Evolutionary conservation across 2,797 vertebrate genomes (phyloP).

Genomic region (Lophura swinhoii): DNA sequence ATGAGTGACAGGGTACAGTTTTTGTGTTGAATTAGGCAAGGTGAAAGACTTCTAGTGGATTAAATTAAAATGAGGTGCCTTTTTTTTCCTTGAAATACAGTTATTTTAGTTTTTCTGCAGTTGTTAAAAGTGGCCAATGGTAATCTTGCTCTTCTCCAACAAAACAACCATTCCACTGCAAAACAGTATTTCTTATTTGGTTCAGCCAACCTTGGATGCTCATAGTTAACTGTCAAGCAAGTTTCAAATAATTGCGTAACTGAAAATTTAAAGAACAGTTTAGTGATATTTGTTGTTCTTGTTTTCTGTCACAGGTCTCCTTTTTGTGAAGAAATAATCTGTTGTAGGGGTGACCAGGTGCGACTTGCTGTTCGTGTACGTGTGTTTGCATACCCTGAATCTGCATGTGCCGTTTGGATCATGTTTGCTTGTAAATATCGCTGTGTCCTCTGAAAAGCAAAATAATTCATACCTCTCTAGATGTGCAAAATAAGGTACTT

Average conservation of each 20-base stretch:
- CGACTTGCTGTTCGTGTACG: conserved; percentile 92
- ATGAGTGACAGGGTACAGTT: not conserved
- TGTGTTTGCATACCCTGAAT: conserved; percentile 93
- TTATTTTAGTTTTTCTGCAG: not conserved
- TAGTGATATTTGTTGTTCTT: not conserved
- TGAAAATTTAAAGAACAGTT: not conserved
- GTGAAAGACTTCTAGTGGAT: not conserved
- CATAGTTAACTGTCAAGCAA: not conserved
- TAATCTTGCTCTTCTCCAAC: not conserved
- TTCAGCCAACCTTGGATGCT: not conserved
- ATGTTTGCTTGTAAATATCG: conserved; percentile 99
- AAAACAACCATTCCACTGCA: not conserved
- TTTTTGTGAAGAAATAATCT: conserved; percentile 95
- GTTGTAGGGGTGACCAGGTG: conserved; percentile 95
- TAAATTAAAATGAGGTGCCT: not conserved
- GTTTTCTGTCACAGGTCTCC: conserved; percentile 84
- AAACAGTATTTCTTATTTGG: not conserved
- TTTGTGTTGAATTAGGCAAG: not conserved
- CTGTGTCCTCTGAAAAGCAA: conserved; percentile 87
- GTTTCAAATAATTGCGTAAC: not conserved
- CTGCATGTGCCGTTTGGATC: conserved; percentile 94
- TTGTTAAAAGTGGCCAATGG: not conserved
- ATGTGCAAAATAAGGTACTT: not conserved
- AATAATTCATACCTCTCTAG: not conserved
- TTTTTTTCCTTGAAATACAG: not conserved